Evolutionary conservation across 2,888 invertebrate genomes (phyloP), one percentile per base, ranked within the genome.

Genomic region (Parascotia fuliginaria): DNA sequence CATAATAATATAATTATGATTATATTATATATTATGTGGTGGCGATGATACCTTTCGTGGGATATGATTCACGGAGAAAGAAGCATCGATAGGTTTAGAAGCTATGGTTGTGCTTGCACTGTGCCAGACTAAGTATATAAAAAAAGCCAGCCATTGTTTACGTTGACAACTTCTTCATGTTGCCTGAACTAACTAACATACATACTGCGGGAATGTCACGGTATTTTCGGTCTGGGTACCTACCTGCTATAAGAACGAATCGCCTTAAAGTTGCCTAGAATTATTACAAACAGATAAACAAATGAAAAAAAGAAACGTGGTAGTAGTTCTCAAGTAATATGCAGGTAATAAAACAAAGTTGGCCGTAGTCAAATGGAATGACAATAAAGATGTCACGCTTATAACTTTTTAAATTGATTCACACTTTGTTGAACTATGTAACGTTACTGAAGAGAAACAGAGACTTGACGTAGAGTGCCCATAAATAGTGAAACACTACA

Each of bases 1-100:
- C 4, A 53, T 73, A 6, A 60, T 72, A 11, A n/a, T n/a, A n/a
- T n/a, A n/a, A n/a, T n/a, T 75, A 72, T 40, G 74, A 77, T 44
- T 75, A 72, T 58, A 11, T 72, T 9, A 24, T 65, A 5, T 76
- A 29, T 29, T n/a, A n/a, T n/a, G n/a, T n/a, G 29, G 12, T 29
- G 74, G 75, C 0, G 62, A 65, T 33, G 60, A 58, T 3, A 73
- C 67, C 7, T 75, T 75, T 46, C 24, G 47, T 19, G 37, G 32
- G 16, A 19, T 33, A 27, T 15, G 39, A 9, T 72, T 74, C 43
- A 42, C 55, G 36, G 55, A 69, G 15, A 42, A 62, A 39, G 63
- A 69, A 59, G 49, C 49, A 11, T 42, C 41, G 34, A 47, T 72
- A 36, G 65, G 65, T 11, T 45, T 68, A n/a, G 70, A 70, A 2